Evolutionary conservation across 2,113 vertebrate species (phyloP), one percentile per base, ranked within the genome.

Genomic region (Otocyon megalotis): DNA sequence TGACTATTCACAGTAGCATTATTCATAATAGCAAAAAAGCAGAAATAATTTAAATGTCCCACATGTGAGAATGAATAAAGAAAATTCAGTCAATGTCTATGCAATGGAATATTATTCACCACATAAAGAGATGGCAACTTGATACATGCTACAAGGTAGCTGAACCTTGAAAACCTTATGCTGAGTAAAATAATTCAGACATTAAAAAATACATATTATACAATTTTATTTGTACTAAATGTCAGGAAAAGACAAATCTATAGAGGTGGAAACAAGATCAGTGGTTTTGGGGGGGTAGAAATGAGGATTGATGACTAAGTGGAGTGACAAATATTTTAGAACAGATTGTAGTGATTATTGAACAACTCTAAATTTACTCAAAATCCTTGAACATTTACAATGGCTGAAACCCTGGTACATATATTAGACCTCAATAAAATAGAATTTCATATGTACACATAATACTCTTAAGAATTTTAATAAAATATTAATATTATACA

Each of bases 51-150:
- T 26, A 77, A 53, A 43, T 63, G 13, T 81, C n/a, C 50, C 26
- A 48, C 35, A 65, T 56, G 16, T 65, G 8, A 58, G 11, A 87
- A 85, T 56, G 19, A 22, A 67, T 76, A 35, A 74, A 48, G 28
- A 76, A 82, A 37, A 50, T 50, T 5, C 92, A 35, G 4, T 65
- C 43, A 26, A 54, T 81, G 53, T 60, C 20, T 6, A 86, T 22
- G 76, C 8, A 83, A 56, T 54, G 71, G 30, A 90, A 80, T 60
- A 97, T 62, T 82, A 86, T 90, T n/a, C 48, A 86, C 30, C 65
- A 74, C 4, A 83, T 60, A 81, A 84, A 74, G 14, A 16, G 72
- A 92, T 8, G 14, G 85, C 67, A 1, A n/a, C n/a, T 1, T 71
- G 22, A 71, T 83, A 63, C 17, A n/a, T 56, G n/a, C 37, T 90